A percentile compares a stretch with the other conserved stretches of the same genome.
Conservation (phyloP, 2,888 invertebrate species). For the Escarpia spicata region DNA sequence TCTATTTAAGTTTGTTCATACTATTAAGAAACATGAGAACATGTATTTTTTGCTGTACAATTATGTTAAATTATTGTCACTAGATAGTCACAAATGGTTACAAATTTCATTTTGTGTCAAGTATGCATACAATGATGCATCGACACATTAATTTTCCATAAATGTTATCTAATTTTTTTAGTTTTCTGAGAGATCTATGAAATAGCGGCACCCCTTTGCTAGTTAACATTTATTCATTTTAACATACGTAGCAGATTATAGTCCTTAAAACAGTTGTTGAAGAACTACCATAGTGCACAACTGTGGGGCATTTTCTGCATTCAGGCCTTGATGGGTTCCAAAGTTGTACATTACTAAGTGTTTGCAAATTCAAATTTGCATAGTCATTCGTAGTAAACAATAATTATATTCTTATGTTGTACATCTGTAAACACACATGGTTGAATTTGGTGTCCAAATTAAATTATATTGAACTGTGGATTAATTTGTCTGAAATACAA, state of each 20-base stretch:
- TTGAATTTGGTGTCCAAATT: not conserved
- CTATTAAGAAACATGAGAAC: not conserved
- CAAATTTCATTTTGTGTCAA: not conserved
- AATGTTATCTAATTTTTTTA: not conserved
- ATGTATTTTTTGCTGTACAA: not conserved
- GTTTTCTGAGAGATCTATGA: not conserved
- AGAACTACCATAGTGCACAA: not conserved
- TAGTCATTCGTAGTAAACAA: not conserved
- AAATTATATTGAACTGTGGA: not conserved
- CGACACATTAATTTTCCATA: not conserved
- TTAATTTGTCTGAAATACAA: not conserved
- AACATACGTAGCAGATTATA: not conserved
- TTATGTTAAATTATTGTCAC: conserved; percentile 6
- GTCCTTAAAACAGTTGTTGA: not conserved
- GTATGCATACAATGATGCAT: not conserved
- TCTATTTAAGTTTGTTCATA: not conserved
- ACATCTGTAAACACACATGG: not conserved
- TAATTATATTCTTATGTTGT: not conserved
- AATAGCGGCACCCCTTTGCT: not conserved
- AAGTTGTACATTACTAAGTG: no score
- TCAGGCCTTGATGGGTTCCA: not conserved
- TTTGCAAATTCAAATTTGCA: not conserved
- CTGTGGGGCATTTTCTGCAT: not conserved
- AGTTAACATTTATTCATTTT: not conserved
- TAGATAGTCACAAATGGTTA: not conserved